A percentile compares a stretch with the other conserved stretches of the same genome.
phyloP scores from a whole-genome alignment of 2,113 vertebrate species.

The Arvicanthis niloticus region DNA sequence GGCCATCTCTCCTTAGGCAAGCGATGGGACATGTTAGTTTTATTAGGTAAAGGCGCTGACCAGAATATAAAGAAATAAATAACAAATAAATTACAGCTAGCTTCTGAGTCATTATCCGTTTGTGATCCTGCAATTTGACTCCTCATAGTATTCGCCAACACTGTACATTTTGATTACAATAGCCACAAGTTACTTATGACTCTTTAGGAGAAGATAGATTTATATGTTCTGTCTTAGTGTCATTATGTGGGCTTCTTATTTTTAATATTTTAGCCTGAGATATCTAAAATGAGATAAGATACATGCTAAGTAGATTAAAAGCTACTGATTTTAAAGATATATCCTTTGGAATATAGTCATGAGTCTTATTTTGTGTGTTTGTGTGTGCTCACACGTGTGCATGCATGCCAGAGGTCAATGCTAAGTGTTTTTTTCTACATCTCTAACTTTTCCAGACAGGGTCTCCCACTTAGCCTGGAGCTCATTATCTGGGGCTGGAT shows the following conservation, averaged over 20 bases:
- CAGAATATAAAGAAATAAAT: background rate
- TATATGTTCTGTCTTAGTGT: background rate
- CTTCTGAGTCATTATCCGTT: background rate
- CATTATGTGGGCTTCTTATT: background rate
- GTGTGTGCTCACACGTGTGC: too few relatives aligned
- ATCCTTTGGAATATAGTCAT: background rate
- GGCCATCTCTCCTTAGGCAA: background rate
- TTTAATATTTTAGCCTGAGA: constrained; percentile 32
- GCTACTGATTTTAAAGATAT: background rate
- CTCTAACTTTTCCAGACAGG: background rate
- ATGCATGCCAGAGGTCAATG: background rate
- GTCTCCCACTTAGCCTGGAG: background rate
- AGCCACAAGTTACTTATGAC: background rate
- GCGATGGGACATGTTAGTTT: background rate
- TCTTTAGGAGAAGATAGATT: background rate
- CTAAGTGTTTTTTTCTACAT: background rate
- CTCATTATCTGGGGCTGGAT: background rate
- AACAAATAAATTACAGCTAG: background rate
- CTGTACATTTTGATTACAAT: background rate
- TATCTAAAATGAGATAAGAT: background rate
- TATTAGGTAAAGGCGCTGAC: background rate
- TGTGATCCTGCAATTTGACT: background rate
- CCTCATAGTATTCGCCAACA: background rate
- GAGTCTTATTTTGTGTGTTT: background rate
- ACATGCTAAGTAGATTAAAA: background rate